Evolutionary conservation across 2,888 invertebrate species (phyloP), one percentile per base, ranked within the genome.

Genomic region (Acheta domesticus): DNA sequence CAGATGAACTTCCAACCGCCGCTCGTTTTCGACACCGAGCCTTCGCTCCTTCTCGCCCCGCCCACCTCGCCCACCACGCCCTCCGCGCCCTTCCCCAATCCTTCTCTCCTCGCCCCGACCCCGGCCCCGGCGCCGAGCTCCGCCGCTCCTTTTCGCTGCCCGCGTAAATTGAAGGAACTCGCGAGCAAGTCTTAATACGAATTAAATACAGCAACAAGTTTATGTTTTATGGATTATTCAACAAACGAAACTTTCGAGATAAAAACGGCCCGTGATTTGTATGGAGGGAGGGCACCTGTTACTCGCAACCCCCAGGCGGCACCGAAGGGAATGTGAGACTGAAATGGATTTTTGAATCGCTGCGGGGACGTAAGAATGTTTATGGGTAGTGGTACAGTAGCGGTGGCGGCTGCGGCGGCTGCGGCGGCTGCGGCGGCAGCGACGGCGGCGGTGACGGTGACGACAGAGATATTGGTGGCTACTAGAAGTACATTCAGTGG

Each of bases 141-240:
- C 36, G 36, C 62, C 62, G 8, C n/a, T 62, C 62, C 8, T n/a
- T 62, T 62, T n/a, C 62, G 14, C 62, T 62, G 16, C 62, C 62
- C 62, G 14, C 62, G 36, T n/a, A 62, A 62, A 62, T 62, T 62
- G 62, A 62, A 62, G 62, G n/a, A 62, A 62, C 16, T 62, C 16
- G 62, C 14, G 62, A 36, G 36, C 36, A 8, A 36, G 8, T 62
- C 62, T 62, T 62, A 62, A 62, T 19, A 62, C 14, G 62, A 62
- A 62, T 62, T 62, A 62, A 62, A 62, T 62, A 14, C 14, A 62
- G 62, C 62, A n/a, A 62, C 62, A 62, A 62, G 62, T 62, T 62
- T 62, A 62, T 62, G 62, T 62, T 62, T 62, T 62, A 62, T 62
- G 62, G 62, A 62, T 62, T 62, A 62, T 62, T 62, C n/a, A 62